Base-by-base conservation (phyloP, 2,888 invertebrate genomes). In the Spisula solida region DNA sequence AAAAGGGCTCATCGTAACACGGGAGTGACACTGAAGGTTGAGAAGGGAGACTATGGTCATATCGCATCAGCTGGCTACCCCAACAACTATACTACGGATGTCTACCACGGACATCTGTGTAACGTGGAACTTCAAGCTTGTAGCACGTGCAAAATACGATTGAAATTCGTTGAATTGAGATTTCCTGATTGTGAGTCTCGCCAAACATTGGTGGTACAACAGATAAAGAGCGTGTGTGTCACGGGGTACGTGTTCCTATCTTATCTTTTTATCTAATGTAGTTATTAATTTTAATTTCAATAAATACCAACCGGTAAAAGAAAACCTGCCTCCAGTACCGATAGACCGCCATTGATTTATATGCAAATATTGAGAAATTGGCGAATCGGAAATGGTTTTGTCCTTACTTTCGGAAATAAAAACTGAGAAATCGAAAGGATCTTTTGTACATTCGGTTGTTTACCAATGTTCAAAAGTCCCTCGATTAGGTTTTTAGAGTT, bases 81-180 rank as follows among this genome's bases (percentile, higher is more conserved):
- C 0, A 92, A 90, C 34, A 92, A 93, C 81, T 94, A 93, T 84
- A 92, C 94, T 12, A 85, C 93, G 25, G 88, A 92, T 29, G 86
- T 90, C 31, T 90, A 92, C 80, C 89, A 93, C 12, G 94, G 95
- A 16, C 93, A 93, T 41, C 93, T 94, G 86, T 95, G 95, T 88
- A 94, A 95, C 51, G 93, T 95, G 47, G 93, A 93, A 48, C 93
- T 95, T 18, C 93, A 93, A 47, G 94, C 94, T 29, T 95, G 95
- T 85, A 93, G 94, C 90, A 95, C 94, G n/a, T 95, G 95, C 91
- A 94, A 93, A 88, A 92, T 95, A 56, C 89, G 93, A 47, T 84
- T 95, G 20, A 92, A 92, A 41, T 93, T 95, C 80, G 90, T 92
- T 25, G 93, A 94, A 66, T 82, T 95, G 6, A 88, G 90, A 66